phyloP scores from a whole-genome alignment of 2,113 vertebrate genomes.

The Planiliza haematocheilus region DNA sequence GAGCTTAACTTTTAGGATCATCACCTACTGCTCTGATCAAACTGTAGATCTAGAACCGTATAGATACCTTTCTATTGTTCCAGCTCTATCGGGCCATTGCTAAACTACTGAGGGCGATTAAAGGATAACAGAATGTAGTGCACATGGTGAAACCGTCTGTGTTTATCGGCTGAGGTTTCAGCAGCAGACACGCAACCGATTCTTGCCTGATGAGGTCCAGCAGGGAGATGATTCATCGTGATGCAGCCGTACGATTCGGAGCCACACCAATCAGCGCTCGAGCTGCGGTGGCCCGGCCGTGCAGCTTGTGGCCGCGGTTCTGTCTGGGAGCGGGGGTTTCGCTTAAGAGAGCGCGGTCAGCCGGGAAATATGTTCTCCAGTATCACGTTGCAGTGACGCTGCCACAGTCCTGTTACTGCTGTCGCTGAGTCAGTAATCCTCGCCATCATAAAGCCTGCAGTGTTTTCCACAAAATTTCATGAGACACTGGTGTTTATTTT shows the following conservation, averaged over 20 bases:
- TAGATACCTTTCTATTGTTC: no score
- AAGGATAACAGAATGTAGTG: no score
- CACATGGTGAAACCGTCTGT: constrained; percentile 1
- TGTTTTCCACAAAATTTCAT: no score
- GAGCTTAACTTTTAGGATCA: no score
- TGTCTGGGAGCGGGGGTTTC: background rate
- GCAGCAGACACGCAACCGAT: background rate
- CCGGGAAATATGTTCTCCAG: constrained; percentile 17
- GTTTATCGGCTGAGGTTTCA: background rate
- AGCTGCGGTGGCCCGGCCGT: background rate
- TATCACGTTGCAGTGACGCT: constrained; percentile 14
- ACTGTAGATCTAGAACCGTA: no score
- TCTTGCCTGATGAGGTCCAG: constrained; percentile 10
- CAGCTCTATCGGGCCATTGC: no score
- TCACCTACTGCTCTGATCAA: no score
- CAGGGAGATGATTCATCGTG: constrained; percentile 42
- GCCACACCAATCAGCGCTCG: constrained; percentile 14
- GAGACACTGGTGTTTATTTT: no score
- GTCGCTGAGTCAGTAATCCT: constrained; percentile 25
- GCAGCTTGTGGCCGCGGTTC: constrained; percentile 3
- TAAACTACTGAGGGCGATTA: no score
- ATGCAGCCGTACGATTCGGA: constrained; percentile 4
- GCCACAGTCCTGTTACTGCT: background rate
- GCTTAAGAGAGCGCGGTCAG: background rate
- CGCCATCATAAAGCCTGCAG: background rate